phyloP scores from a whole-genome alignment of 2,797 vertebrate species.

The Danio aesculapii region DNA sequence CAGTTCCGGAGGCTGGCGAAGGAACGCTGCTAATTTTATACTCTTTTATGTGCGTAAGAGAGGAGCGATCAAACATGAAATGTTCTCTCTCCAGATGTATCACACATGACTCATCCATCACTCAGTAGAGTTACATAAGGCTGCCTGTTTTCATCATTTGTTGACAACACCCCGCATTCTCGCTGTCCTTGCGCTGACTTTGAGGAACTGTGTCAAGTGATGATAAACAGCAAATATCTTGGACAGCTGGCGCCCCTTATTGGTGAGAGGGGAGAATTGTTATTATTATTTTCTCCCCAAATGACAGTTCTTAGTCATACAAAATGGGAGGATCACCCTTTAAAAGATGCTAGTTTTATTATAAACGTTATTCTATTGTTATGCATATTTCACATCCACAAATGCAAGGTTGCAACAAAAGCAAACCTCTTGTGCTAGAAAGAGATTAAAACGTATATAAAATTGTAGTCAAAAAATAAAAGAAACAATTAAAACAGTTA shows the following conservation, averaged over 20 bases:
- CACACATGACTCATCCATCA: slow-evolving; percentile 66
- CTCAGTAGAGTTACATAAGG: slow-evolving; percentile 68
- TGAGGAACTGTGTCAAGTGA: slow-evolving; percentile 13
- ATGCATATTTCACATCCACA: too few relatives aligned
- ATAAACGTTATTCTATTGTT: too few relatives aligned
- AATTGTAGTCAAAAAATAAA: too few relatives aligned
- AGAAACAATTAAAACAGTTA: too few relatives aligned
- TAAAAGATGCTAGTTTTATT: too few relatives aligned
- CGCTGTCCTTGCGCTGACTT: slow-evolving; percentile 45
- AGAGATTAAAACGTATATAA: too few relatives aligned
- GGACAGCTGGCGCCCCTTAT: slow-evolving; percentile 60
- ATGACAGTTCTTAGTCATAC: too few relatives aligned
- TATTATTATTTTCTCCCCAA: too few relatives aligned
- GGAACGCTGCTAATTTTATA: slow-evolving; percentile 41
- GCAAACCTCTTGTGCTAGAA: too few relatives aligned
- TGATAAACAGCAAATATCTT: slow-evolving; percentile 10
- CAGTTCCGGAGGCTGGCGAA: slow-evolving; percentile 41
- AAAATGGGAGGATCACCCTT: too few relatives aligned
- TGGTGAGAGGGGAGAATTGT: slow-evolving; percentile 44
- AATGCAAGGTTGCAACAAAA: too few relatives aligned
- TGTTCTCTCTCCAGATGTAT: slow-evolving; percentile 53
- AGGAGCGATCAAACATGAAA: slow-evolving; percentile 48
- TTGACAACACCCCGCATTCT: slow-evolving; percentile 45
- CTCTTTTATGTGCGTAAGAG: slow-evolving; percentile 48
- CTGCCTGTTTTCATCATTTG: slow-evolving; percentile 45